Evolutionary conservation across 1,140 invertebrate genomes (phyloP).

Genomic region (Drosophila tsacasi): DNA sequence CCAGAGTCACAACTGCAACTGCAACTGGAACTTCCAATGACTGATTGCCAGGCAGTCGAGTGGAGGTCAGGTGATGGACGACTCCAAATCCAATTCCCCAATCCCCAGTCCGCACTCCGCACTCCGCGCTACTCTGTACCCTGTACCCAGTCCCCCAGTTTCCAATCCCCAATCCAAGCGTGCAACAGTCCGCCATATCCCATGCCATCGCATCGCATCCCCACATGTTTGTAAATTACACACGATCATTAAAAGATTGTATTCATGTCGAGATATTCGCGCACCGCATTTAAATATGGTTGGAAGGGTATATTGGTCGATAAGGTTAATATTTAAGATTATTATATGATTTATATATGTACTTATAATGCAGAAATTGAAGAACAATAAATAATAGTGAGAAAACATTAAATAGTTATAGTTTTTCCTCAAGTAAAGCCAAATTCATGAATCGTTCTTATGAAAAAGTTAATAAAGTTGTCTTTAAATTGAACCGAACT

Average conservation of each 20-base stretch:
- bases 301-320: neutral
- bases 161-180: conserved; percentile 5
- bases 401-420: neutral
- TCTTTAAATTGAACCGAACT: too few relatives aligned
- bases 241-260: conserved; percentile 84
- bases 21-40: conserved; percentile 46
- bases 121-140: neutral
- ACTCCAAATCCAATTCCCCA: conserved; percentile 23
- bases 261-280: conserved; percentile 79
- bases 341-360: too few relatives aligned
- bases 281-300: conserved; percentile 3
- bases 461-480: neutral
- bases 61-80: conserved; percentile 75
- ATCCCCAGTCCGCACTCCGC: neutral
- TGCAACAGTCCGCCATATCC: conserved; percentile 6
- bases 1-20: conserved; percentile 54
- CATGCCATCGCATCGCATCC: conserved; percentile 38
- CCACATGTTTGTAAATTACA: conserved; percentile 79
- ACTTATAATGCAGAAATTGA: neutral
- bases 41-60: conserved; percentile 71
- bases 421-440: too few relatives aligned
- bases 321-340: neutral
- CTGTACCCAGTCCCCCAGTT: neutral
- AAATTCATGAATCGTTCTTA: neutral
- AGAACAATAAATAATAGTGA: neutral